Base-by-base conservation (phyloP, 1,140 invertebrate genomes). In the Drosophila carrolli region DNA sequence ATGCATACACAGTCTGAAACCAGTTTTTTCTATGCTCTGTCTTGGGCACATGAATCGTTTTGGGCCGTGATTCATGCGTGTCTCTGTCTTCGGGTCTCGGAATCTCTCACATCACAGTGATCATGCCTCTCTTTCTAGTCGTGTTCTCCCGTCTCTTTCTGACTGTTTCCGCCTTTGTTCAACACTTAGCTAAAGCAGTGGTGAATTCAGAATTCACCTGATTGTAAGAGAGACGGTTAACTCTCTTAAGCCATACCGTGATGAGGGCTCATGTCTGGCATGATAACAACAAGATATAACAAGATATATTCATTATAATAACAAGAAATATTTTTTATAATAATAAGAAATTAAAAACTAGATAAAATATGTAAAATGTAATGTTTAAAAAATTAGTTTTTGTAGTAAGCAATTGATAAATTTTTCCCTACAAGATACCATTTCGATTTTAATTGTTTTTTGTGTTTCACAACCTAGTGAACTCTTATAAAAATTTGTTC, bases 51-150 rank as follows among this genome's bases (percentile, higher is more conserved):
- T 68, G 48, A 65, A 50, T 46, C 75, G 43, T 65, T 80, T 80
- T 77, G 44, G 43, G 80, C 79, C 68, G 83, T 89, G 86, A 89
- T 90, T 89, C 84, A 89, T 90, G 81, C 85, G 80, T 85, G 57
- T 47, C 65, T 77, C 59, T 51, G 74, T 41, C 66, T 70, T 68
- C 50, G 62, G 32, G 29, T 53, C 19, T 71, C 53, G 46, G 70
- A 70, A 81, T 68, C 63, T 75, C 40, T 75, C 40, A 53, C 47
- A 75, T 66, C 53, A 43, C 70, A 47, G 68, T 38, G 68, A 70
- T 51, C 53, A 35, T 53, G 44, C 40, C 37, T 55, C 61, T 75
- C 61, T 50, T 27, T 55, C 54, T 13, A 29, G 23, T 50, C 47
- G 47, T 32, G 47, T 50, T 50, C 54, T 6, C 29, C 35, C 4